Conservation (phyloP, 2,888 invertebrate species). For the Macrophya alboannulata region DNA sequence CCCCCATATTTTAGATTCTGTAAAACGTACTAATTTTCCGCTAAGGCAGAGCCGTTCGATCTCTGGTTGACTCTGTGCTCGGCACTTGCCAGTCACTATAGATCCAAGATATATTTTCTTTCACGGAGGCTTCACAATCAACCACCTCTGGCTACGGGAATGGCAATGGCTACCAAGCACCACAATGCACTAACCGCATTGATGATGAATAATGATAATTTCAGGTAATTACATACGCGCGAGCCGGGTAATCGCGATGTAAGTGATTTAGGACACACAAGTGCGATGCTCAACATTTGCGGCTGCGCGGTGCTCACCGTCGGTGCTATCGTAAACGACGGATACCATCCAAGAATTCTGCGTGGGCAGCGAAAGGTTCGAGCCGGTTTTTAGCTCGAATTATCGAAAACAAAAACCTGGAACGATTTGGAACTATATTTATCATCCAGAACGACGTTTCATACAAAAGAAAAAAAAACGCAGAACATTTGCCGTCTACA, state of each 20-base stretch:
- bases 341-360: constrained; percentile 52
- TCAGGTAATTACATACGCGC: constrained; percentile 67
- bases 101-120: constrained; percentile 53
- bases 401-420: background rate
- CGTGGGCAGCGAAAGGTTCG: constrained; percentile 53
- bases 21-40: constrained; percentile 51
- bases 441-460: background rate
- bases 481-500: background rate
- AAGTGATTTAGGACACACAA: constrained; percentile 67
- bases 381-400: constrained; percentile 31
- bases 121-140: constrained; percentile 50
- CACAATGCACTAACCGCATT: constrained; percentile 62
- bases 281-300: constrained; percentile 56
- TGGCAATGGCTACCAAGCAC: constrained; percentile 57
- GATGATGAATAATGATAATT: constrained; percentile 70
- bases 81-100: constrained; percentile 48
- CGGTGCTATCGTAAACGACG: constrained; percentile 54
- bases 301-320: constrained; percentile 41
- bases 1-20: constrained; percentile 30
- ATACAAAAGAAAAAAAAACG: background rate
- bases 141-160: constrained; percentile 56
- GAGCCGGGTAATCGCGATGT: constrained; percentile 66
- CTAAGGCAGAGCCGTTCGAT: constrained; percentile 31
- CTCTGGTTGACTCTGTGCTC: constrained; percentile 40
- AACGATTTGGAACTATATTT: background rate